Base-by-base conservation (phyloP, 2,888 invertebrate genomes). In the Spodoptera picta region DNA sequence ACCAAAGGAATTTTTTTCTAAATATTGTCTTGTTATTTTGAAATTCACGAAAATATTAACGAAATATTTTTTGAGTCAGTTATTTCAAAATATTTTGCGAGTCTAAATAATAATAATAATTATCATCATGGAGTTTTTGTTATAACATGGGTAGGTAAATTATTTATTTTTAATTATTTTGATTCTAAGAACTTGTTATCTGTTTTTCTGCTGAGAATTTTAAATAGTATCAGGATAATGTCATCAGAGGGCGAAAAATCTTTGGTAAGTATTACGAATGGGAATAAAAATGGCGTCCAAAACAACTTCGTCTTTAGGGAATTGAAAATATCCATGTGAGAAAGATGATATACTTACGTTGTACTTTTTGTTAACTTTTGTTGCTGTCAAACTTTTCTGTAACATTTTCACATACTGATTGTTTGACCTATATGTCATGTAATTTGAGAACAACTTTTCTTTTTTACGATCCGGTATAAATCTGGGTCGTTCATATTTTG, bases 321-420 rank as follows among this genome's bases (percentile, higher is more conserved):
- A 55, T 56, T 47, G 48, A 51, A 63, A 66, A 65, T 61, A 59
- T 31, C 48, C 56, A 55, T 58, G 56, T 65, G 65, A 60, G 66
- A 68, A 77, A 55, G 75, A 60, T 64, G 75, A 60, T 64, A 58
- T 58, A 59, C 36, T 36, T 36, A 62, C 57, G 59, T 67, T 71
- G 49, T n/a, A 49, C 31, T 60, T 59, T 66, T 58, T 43, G 3
- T 5, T 27, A 3, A 27, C 42, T 14, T 19, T 19, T 19, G 19
- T 19, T 44, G 14, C 14, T 9, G 44, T 31, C 42, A 41, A 55
- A 60, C 11, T 71, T 59, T 60, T n/a, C 1, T 46, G 44, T 14
- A 56, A 44, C 51, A 23, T 52, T 69, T 55, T 55, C 19, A 43
- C 45, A 46, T 36, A 31, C 19, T 12, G 48, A 14, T 23, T 7